Evolutionary conservation across 2,888 invertebrate genomes (phyloP), one percentile per base, ranked within the genome.

Genomic region (Caenorhabditis wallacei): DNA sequence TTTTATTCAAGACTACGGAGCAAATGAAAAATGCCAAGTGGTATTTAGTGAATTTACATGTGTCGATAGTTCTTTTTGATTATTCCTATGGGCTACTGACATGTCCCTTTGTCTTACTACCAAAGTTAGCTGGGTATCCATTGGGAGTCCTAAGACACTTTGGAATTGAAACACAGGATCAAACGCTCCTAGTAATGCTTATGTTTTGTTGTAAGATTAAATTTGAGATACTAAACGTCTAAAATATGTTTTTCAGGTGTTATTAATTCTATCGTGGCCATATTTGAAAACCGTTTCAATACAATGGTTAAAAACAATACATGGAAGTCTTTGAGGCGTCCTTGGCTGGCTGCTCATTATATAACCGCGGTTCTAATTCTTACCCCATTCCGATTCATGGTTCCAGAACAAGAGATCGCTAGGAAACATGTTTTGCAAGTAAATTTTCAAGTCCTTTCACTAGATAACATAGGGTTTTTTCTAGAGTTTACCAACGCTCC

Each of bases 11-110:
- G 22, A 59, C 59, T 2, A 22, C 61, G 10, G 43, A 61, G 4
- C 22, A 24, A 4, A 61, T 61, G 61, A 43, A 43, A 43, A 43
- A 43, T 2, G 22, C 51, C 7, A 64, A 18, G n/a, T 53, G 18
- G 30, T 68, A 68, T 20, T n/a, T 68, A 16, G 8, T 68, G 8
- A 68, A 51, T 24, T 13, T 68, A 2, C 66, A 68, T 20, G 10
- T 35, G 1, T 68, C 37, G 37, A 68, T 68, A n/a, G 10, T 68
- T 2, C 10, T 68, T 7, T 68, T 54, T 18, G 66, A 68, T 20
- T 54, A 68, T 35, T 68, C 37, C 1, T 53, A 51, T 13, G 53
- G 51, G 0, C 20, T 68, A 8, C 24, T 68, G 8, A 37, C 53
- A n/a, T 35, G 48, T 20, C 66, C 66, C 0, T 20, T 68, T 10